Evolutionary conservation across 2,113 vertebrate species (phyloP), one percentile per base, ranked within the genome.

Genomic region (Empidonax traillii): DNA sequence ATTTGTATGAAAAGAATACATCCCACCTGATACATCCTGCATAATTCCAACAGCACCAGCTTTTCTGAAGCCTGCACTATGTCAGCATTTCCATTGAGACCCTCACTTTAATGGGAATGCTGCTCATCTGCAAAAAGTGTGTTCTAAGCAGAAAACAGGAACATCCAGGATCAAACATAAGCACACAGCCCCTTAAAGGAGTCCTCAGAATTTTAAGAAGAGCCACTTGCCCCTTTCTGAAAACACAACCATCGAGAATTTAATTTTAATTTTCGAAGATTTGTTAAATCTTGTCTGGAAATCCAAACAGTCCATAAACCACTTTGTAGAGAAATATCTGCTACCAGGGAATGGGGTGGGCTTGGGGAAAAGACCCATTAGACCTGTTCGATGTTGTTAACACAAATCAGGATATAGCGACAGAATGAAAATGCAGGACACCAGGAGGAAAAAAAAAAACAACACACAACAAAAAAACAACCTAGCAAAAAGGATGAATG

Each of bases 81-180:
- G 92, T 96, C 76, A 97, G 85, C 83, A 96, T 69, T 97, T 97
- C 91, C 77, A 83, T 63, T 85, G 71, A 90, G 86, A 94, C n/a
- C 20, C 43, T 89, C 78, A 33, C 92, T 97, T 95, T 94, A 90
- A 94, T 90, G 56, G 89, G 52, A 94, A 74, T 63, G 68, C 51
- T 85, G 59, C 11, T 96, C 90, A 90, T 93, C 79, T 96, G 85
- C 92, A 89, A 77, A 93, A 94, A 88, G 53, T 52, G 39, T 89
- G 30, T 49, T 94, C 91, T 90, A 95, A 94, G 92, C 92, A 95
- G 85, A 94, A 96, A 94, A 85, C 2, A 3, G 59, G 44, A 85
- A 87, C n/a, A 71, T 77, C 73, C 63, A 46, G 37, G 28, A 96
- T 84, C 49, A 85, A 75, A 91, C 31, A 83, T 3, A 25, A 90